A percentile compares a stretch with the other conserved stretches of the same genome.
These are phyloP conservation scores for Cinclus cinclus DNA, from an alignment of 2,113 vertebrate genomes.

Conservation along the genomic window DNA sequence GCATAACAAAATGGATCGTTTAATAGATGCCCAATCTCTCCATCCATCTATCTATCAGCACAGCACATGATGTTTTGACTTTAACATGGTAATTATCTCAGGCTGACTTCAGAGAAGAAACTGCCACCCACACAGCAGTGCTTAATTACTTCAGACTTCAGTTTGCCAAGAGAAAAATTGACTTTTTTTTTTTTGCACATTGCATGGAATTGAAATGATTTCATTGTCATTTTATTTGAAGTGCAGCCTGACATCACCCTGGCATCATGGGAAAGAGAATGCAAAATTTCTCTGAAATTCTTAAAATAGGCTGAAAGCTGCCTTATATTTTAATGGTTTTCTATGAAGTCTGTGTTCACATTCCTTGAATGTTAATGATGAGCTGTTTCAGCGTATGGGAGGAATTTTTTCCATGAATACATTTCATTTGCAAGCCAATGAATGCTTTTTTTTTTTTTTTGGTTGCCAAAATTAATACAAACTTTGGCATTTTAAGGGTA, in stretches of 20 bases:
- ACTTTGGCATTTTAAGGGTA: slow-evolving; percentile 47
- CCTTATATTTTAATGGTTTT: slow-evolving; percentile 71
- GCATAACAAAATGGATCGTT: slow-evolving; percentile 84
- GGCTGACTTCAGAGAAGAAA: slow-evolving; percentile 83
- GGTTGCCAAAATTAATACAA: slow-evolving; percentile 8
- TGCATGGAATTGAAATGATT: slow-evolving; percentile 80
- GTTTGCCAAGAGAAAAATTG: slow-evolving; percentile 83
- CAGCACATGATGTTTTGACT: slow-evolving; percentile 83
- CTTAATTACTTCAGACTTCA: slow-evolving; percentile 85
- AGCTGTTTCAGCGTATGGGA: slow-evolving; percentile 66
- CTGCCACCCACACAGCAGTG: slow-evolving; percentile 83
- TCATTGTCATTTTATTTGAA: slow-evolving; percentile 83
- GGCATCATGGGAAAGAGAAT: slow-evolving; percentile 79
- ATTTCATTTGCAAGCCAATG: slow-evolving; percentile 54
- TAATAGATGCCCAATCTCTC: slow-evolving; percentile 84
- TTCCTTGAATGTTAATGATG: slow-evolving; percentile 77
- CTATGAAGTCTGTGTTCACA: slow-evolving; percentile 70
- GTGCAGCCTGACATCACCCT: slow-evolving; percentile 79
- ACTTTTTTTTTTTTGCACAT: slow-evolving; percentile 73
- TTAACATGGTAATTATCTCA: slow-evolving; percentile 88
- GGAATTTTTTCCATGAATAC: slow-evolving; percentile 64
- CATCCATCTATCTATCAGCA: slow-evolving; percentile 83
- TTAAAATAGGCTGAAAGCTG: slow-evolving; percentile 80
- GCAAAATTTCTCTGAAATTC: slow-evolving; percentile 79
- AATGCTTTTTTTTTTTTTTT: background rate